Conservation (phyloP, 1,140 invertebrate species). For the Papilio polyxenes region DNA sequence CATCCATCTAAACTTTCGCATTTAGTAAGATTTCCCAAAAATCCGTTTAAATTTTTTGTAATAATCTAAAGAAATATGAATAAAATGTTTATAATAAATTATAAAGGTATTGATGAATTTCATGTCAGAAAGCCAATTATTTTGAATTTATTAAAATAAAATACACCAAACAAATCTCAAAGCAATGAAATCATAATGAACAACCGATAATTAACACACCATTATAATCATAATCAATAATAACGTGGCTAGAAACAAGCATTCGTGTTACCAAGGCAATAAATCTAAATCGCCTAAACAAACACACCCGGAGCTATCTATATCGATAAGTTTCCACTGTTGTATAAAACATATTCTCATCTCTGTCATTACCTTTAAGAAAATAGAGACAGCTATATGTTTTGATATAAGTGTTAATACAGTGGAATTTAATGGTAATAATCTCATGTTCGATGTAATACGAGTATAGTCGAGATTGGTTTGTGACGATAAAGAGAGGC, state of each 20-base stretch:
- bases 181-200: constrained; percentile 53
- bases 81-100: too few relatives aligned
- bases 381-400: neutral
- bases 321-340: neutral
- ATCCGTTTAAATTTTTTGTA: too few relatives aligned
- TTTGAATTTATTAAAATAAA: neutral
- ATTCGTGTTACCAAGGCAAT: constrained; percentile 56
- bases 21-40: too few relatives aligned
- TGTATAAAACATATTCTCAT: neutral
- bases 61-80: too few relatives aligned
- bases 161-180: constrained; percentile 35
- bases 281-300: constrained; percentile 67
- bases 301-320: constrained; percentile 55
- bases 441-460: constrained; percentile 70
- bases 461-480: constrained; percentile 71
- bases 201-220: constrained; percentile 64
- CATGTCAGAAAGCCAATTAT: neutral
- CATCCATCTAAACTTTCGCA: too few relatives aligned
- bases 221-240: constrained; percentile 67
- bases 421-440: constrained; percentile 46
- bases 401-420: neutral
- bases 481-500: constrained; percentile 71
- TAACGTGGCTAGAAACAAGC: constrained; percentile 55
- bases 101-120: neutral
- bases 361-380: neutral